phyloP scores from a whole-genome alignment of 2,113 vertebrate species.

The Trichomycterus rosablanca region DNA sequence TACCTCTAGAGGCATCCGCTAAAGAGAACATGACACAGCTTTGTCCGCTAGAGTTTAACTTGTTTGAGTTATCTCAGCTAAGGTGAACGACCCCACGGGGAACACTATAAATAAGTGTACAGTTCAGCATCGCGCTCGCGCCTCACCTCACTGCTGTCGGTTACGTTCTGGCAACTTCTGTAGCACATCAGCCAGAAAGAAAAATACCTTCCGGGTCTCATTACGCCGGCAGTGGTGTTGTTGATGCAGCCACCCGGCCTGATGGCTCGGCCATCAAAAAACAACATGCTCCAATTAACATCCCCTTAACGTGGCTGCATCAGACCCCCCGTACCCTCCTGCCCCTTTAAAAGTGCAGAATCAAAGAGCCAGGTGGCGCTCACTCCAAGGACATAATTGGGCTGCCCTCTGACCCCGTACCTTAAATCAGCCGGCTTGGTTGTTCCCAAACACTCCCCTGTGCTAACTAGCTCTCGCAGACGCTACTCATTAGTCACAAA shows the following conservation, averaged over 20 bases:
- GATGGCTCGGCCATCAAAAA: constrained; percentile 41
- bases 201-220: constrained; percentile 38
- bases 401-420: constrained; percentile 86
- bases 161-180: constrained; percentile 6
- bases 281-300: constrained; percentile 86
- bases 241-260: constrained; percentile 41
- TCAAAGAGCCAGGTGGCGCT: constrained; percentile 83
- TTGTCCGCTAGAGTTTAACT: constrained; percentile 1
- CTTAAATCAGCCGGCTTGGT: constrained; percentile 77
- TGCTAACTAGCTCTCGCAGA: constrained; percentile 93
- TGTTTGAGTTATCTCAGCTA: constrained; percentile 1
- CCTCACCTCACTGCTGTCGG: neutral
- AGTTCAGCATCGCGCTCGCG: constrained; percentile 1
- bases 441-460: constrained; percentile 90
- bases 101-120: neutral
- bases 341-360: constrained; percentile 86
- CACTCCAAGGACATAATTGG: constrained; percentile 93
- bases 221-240: constrained; percentile 46
- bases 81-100: neutral
- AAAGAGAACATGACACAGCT: constrained; percentile 21
- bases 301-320: constrained; percentile 79
- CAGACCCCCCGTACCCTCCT: constrained; percentile 71
- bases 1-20: constrained; percentile 12
- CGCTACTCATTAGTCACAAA: constrained; percentile 91
- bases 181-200: constrained; percentile 4